Conservation (phyloP, 1,140 invertebrate species). For the Calliopsis andreniformis region DNA sequence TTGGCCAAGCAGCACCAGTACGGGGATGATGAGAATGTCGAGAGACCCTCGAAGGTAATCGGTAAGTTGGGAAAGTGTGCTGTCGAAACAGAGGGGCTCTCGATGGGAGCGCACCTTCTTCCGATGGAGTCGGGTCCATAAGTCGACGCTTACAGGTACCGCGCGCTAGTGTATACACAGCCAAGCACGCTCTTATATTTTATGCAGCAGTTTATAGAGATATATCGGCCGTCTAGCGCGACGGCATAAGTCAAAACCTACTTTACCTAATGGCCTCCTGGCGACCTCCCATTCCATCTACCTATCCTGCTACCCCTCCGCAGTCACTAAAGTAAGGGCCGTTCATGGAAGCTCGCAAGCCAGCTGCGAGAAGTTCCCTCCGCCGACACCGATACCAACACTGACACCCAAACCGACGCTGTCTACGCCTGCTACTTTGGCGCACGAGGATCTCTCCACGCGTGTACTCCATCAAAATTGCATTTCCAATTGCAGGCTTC, state of each 20-base stretch:
- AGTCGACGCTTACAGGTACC: conserved; percentile 51
- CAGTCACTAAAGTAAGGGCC: conserved; percentile 48
- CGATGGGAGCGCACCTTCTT: conserved; percentile 48
- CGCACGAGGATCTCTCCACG: conserved; percentile 46
- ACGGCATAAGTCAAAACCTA: conserved; percentile 78
- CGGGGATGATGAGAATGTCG: background rate
- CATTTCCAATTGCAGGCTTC: conserved; percentile 70
- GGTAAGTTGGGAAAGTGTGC: conserved; percentile 30
- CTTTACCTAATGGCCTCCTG: conserved; percentile 76
- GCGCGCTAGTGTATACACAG: conserved; percentile 24
- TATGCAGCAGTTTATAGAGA: conserved; percentile 76
- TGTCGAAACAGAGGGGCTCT: conserved; percentile 27
- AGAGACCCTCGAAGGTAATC: conserved; percentile 44
- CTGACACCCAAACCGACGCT: background rate
- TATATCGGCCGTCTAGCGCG: conserved; percentile 70
- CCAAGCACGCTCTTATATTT: conserved; percentile 69
- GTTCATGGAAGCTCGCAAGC: conserved; percentile 46
- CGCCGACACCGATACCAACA: conserved; percentile 1
- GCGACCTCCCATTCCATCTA: conserved; percentile 51
- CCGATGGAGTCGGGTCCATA: conserved; percentile 49
- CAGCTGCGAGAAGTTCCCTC: conserved; percentile 15
- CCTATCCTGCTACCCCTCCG: conserved; percentile 29
- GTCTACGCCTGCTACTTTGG: conserved; percentile 28
- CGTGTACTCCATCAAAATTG: conserved; percentile 71
- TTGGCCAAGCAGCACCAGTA: background rate